Conservation (phyloP, 37 sponge, comb jelly and placozoan species). For the Lycopodina hypogea region DNA sequence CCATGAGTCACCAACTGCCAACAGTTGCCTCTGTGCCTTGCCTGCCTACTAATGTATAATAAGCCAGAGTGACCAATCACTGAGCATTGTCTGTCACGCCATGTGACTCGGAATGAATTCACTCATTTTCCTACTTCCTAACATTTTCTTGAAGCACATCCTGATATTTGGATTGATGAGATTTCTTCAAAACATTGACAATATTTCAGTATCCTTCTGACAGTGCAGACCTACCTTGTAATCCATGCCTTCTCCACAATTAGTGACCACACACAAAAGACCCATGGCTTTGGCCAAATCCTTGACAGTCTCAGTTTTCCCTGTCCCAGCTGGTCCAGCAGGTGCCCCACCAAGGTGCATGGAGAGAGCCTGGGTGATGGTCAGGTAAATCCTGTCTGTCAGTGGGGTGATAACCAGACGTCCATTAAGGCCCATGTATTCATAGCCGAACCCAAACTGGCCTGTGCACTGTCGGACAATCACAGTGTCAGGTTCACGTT, state of each 20-base stretch:
- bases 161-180: neutral
- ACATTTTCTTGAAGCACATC: neutral
- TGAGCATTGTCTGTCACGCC: too few relatives aligned
- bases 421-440: constrained; percentile 99
- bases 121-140: too few relatives aligned
- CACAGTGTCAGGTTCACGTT: constrained; percentile 84
- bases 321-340: constrained; percentile 99
- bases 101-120: too few relatives aligned
- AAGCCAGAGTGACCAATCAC: too few relatives aligned
- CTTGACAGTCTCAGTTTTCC: constrained; percentile 98
- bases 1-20: too few relatives aligned
- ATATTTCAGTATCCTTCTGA: too few relatives aligned
- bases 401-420: constrained; percentile 95
- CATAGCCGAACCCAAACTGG: constrained; percentile 93
- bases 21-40: too few relatives aligned
- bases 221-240: constrained; percentile 64
- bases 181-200: neutral
- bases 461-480: constrained; percentile 94
- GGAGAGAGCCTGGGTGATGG: constrained; percentile 95
- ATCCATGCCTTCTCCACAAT: constrained; percentile 99
- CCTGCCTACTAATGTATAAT: too few relatives aligned
- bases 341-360: constrained; percentile 97
- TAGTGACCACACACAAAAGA: constrained; percentile 97
- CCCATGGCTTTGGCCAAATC: constrained; percentile 98
- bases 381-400: constrained; percentile 96